These are phyloP conservation scores for Sialia sialis DNA, from an alignment of 2,113 vertebrate genomes.

Conservation along the genomic window DNA sequence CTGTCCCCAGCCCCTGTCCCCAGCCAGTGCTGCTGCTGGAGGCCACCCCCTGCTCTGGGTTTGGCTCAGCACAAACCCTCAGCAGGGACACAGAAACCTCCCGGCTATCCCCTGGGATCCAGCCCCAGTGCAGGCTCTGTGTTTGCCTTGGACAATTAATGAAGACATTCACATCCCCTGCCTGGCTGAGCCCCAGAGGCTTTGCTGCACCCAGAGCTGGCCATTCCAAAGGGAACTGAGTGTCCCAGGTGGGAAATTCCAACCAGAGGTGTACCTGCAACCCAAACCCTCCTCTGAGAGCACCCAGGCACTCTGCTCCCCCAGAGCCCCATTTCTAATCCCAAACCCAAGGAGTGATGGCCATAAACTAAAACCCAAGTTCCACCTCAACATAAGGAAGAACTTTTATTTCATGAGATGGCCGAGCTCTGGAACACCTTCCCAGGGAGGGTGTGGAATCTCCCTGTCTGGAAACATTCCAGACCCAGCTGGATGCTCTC, in stretches of 20 bases:
- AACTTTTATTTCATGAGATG: background rate
- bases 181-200: background rate
- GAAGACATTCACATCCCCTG: background rate
- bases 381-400: background rate
- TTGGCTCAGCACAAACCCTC: background rate
- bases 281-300: background rate
- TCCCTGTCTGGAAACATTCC: background rate
- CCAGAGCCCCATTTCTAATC: background rate
- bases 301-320: background rate
- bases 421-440: background rate
- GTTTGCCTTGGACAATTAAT: background rate
- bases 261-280: background rate
- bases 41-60: background rate
- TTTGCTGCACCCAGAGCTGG: background rate
- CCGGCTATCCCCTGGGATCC: rapidly evolving
- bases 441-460: background rate
- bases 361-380: background rate
- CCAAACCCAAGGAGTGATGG: background rate
- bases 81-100: background rate
- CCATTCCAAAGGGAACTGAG: background rate
- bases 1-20: background rate
- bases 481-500: background rate
- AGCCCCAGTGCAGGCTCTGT: background rate
- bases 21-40: background rate
- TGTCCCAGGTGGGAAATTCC: background rate